Evolutionary conservation across 2,888 invertebrate species (phyloP), one percentile per base, ranked within the genome.

Genomic region (Amphimallon solstitiale): DNA sequence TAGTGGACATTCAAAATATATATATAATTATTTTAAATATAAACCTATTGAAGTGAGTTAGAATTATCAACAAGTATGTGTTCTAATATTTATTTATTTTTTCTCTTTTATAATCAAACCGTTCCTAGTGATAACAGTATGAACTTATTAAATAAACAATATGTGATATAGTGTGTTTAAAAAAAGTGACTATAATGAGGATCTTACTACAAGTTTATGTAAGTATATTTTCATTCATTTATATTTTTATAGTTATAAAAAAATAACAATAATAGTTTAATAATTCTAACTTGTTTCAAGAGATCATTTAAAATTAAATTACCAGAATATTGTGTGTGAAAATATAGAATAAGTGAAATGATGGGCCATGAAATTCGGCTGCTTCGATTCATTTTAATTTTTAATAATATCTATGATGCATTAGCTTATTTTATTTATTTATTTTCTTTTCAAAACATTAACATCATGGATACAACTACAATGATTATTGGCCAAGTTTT

Each of bases 1-100:
- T 75, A 73, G 72, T 72, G 71, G 63, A 70, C 71, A 74, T 72
- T 72, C 71, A 70, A 71, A 68, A 72, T 72, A 69, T 29, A 29
- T 29, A 29, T 29, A 29, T 29, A 29, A 29, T 29, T 29, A 29
- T 29, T 29, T 9, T 29, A 29, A 74, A 29, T 29, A 29, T 9
- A 5, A 5, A 29, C 5, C 29, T 29, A 9, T 29, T 5, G 5
- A 29, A 29, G 9, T 29, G 3, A 29, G 5, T 5, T 29, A 68
- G 72, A 62, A 60, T 37, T 65, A 17, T n/a, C n/a, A 40, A 49
- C 49, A 37, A 63, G n/a, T n/a, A n/a, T n/a, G n/a, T n/a, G n/a
- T n/a, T n/a, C n/a, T n/a, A n/a, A n/a, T n/a, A n/a, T n/a, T n/a
- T n/a, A n/a, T n/a, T n/a, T n/a, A n/a, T n/a, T n/a, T n/a, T n/a